phyloP scores from a whole-genome alignment of 2,797 vertebrate species.

The Lerista edwardsae region DNA sequence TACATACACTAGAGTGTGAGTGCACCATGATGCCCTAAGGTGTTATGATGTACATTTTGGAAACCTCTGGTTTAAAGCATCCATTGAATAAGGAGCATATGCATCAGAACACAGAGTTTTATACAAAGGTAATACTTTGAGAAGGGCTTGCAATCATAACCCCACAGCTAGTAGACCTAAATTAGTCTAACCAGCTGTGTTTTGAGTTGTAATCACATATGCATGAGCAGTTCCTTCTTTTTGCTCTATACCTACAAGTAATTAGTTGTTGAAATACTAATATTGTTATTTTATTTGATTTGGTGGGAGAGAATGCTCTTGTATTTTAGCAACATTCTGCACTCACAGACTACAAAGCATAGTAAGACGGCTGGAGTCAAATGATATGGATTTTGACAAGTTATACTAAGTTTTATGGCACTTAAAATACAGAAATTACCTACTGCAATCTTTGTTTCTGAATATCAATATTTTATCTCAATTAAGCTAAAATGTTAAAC shows the following conservation, averaged over 20 bases:
- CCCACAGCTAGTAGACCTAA: background rate
- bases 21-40: too few relatives aligned
- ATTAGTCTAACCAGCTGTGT: slow-evolving; percentile 16
- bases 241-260: background rate
- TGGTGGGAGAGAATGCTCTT: slow-evolving; percentile 15
- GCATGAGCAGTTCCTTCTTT: slow-evolving; percentile 5
- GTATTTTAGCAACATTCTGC: slow-evolving; percentile 20
- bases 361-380: background rate
- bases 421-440: background rate
- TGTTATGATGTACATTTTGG: too few relatives aligned
- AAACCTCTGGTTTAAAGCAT: background rate
- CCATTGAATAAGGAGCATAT: background rate
- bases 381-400: slow-evolving; percentile 17
- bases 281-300: slow-evolving; percentile 12
- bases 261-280: slow-evolving; percentile 16
- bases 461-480: slow-evolving; percentile 2
- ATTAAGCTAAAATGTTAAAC: background rate
- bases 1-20: background rate
- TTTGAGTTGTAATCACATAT: slow-evolving; percentile 23
- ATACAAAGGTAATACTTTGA: background rate
- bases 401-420: background rate
- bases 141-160: background rate
- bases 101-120: background rate
- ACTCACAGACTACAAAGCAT: background rate
- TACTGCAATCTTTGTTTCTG: background rate